Conservation (phyloP, 2,113 vertebrate species). For the Patagioenas fasciata region DNA sequence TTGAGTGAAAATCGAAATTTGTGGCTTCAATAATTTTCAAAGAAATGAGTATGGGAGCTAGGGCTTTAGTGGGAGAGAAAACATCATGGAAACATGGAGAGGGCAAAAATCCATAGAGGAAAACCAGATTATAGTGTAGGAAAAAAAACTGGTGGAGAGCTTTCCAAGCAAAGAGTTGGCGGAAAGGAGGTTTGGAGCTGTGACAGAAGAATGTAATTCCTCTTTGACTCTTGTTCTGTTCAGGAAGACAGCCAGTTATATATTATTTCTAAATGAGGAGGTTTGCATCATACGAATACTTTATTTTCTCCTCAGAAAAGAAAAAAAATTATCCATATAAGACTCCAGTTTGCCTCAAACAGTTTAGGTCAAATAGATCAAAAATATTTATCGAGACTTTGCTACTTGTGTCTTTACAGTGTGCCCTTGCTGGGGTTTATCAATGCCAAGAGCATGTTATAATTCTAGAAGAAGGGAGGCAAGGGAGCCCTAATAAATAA, state of each 20-base stretch:
- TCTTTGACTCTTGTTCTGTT: constrained; percentile 14
- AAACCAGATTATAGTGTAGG: not conserved
- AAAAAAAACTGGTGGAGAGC: not conserved
- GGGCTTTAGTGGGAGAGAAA: not conserved
- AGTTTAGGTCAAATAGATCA: constrained; percentile 34
- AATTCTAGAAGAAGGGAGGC: constrained; percentile 59
- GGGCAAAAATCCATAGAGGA: not conserved
- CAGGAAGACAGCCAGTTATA: constrained; percentile 5
- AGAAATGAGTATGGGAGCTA: not conserved
- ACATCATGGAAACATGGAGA: not conserved
- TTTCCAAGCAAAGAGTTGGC: constrained; percentile 30
- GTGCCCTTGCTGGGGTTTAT: constrained; percentile 49
- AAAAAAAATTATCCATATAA: not conserved
- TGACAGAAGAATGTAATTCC: constrained; percentile 26
- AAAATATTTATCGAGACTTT: constrained; percentile 50
- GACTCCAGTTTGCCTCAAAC: not conserved
- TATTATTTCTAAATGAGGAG: constrained; percentile 21
- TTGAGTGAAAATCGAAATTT: not conserved
- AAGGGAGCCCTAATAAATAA: constrained; percentile 68
- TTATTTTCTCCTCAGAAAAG: not conserved
- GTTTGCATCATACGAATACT: not conserved
- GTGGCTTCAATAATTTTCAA: not conserved
- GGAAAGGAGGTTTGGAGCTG: constrained; percentile 21
- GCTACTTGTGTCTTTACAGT: constrained; percentile 34
- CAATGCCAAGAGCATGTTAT: constrained; percentile 53